These are phyloP conservation scores for Origma solitaria DNA, from an alignment of 2,113 vertebrate species.

Conservation along the genomic window DNA sequence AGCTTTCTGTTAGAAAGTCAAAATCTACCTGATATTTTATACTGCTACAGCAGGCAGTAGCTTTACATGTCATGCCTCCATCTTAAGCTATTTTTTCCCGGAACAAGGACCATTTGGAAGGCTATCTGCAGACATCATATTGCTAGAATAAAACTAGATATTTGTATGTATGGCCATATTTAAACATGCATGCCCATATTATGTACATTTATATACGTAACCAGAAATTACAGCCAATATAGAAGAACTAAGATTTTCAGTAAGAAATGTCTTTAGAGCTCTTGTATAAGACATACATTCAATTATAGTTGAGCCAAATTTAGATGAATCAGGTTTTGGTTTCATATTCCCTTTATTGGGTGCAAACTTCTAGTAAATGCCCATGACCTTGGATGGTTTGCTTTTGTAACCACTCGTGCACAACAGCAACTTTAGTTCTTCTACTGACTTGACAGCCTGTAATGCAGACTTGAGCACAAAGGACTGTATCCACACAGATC, in stretches of 20 bases:
- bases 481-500: neutral
- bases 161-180: neutral
- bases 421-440: neutral
- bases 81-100: neutral
- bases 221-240: neutral
- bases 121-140: neutral
- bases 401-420: neutral
- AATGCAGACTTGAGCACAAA: neutral
- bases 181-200: neutral
- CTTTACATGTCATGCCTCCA: neutral
- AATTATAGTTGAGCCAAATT: neutral
- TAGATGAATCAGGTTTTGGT: fast-evolving
- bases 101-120: neutral
- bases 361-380: neutral
- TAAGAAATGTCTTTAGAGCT: neutral
- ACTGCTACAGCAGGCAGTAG: neutral
- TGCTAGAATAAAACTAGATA: neutral
- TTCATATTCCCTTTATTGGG: neutral
- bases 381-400: neutral
- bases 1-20: neutral
- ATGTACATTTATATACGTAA: neutral
- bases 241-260: neutral
- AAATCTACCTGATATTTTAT: neutral
- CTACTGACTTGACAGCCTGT: neutral
- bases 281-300: neutral